Percentiles rank a stretch among this genome's conserved stretches.
phyloP scores from a whole-genome alignment of 2,113 vertebrate genomes.

The Centropus unirufus region DNA sequence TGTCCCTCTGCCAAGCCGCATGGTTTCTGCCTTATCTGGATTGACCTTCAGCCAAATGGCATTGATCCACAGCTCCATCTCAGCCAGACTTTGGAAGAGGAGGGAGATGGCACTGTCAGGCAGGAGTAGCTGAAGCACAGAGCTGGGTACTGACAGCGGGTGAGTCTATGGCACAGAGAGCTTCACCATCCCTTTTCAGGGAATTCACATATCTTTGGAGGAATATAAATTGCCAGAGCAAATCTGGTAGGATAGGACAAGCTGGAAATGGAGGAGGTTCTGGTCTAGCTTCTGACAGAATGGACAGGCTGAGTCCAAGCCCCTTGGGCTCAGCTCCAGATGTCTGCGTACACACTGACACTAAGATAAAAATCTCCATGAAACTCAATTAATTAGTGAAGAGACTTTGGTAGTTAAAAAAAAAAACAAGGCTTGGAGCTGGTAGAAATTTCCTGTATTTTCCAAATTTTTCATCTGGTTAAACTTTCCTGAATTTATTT shows the following conservation, averaged over 20 bases:
- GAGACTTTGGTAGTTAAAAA: neutral
- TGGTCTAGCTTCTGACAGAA: slow-evolving; percentile 29
- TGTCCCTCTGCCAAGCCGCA: slow-evolving; percentile 39
- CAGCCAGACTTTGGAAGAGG: slow-evolving; percentile 29
- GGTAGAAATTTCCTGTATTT: neutral
- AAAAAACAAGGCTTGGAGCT: neutral
- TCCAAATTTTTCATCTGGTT: neutral
- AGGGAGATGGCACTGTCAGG: neutral
- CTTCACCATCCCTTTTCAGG: neutral
- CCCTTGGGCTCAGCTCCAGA: neutral
- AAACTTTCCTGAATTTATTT: neutral
- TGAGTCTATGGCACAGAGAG: neutral
- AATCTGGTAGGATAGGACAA: neutral
- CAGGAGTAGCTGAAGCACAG: slow-evolving; percentile 5
- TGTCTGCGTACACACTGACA: neutral
- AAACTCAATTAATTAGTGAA: neutral
- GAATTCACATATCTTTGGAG: neutral
- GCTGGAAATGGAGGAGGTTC: slow-evolving; percentile 2
- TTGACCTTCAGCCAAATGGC: slow-evolving; percentile 63
- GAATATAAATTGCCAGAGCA: neutral
- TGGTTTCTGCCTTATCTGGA: slow-evolving; percentile 34
- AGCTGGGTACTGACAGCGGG: neutral
- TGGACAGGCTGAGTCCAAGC: neutral
- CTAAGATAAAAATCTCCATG: neutral
- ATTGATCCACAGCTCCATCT: slow-evolving; percentile 21